Evolutionary conservation across 2,888 invertebrate species (phyloP).

Genomic region (Dioctria linearis): DNA sequence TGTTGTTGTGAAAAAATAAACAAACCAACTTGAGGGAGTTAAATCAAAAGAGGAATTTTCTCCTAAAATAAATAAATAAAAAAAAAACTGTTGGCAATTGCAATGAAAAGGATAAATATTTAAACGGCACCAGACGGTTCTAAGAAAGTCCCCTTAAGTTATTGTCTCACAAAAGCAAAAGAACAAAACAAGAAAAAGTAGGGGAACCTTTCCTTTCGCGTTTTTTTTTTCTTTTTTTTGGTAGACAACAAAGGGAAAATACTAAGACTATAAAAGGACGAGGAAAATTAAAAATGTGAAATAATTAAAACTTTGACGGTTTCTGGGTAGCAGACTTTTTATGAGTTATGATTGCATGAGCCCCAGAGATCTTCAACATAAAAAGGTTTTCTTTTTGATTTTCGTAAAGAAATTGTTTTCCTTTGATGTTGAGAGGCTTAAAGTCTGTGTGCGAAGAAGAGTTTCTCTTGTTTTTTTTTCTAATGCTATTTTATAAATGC

Average conservation of each 20-base stretch:
- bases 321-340: conserved; percentile 46
- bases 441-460: neutral
- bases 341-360: conserved; percentile 41
- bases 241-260: conserved; percentile 27
- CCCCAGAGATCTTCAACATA: conserved; percentile 29
- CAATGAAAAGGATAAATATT: conserved; percentile 41
- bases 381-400: conserved; percentile 26
- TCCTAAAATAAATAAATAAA: neutral
- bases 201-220: neutral
- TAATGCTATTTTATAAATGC: conserved; percentile 17
- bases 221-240: neutral
- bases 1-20: conserved; percentile 10
- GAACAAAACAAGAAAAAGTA: conserved; percentile 2
- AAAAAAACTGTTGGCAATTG: conserved; percentile 39
- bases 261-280: conserved; percentile 30
- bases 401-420: conserved; percentile 11
- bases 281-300: conserved; percentile 45
- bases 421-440: conserved; percentile 18
- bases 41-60: conserved; percentile 18
- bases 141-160: conserved; percentile 40
- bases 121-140: conserved; percentile 35
- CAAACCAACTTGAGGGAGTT: neutral
- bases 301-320: conserved; percentile 49
- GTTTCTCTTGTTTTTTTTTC: conserved; percentile 8
- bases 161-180: conserved; percentile 34